Evolutionary conservation across 2,797 vertebrate species (phyloP), one percentile per base, ranked within the genome.

Genomic region (Falco berigora): DNA sequence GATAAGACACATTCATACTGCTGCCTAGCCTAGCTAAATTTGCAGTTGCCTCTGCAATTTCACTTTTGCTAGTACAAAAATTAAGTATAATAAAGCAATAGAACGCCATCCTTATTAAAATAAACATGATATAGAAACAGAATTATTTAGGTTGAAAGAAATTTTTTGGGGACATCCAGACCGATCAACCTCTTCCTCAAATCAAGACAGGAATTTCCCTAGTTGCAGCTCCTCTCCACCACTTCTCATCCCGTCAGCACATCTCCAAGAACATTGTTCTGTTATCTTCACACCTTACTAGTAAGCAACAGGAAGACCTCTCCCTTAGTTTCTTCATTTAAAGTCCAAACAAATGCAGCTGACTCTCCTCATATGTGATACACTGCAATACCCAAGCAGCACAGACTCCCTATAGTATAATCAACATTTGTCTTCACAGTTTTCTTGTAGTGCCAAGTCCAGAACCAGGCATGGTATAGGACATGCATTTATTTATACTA

Each of bases 401-500:
- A 2, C 8, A 8, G 24, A 62, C 47, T 81, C 40, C 22, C 30
- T 49, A 16, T 6, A 27, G 14, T n/a, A 49, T 42, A 69, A 38
- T 27, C 40, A 58, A 64, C 52, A 24, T 32, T 62, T 25, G 12
- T 32, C 50, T 69, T 72, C n/a, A n/a, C 1, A 2, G 25, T 42
- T 30, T 19, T 84, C 61, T 50, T 44, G n/a, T 17, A 87, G 49
- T 7, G 6, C 17, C 6, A 84, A 66, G 58, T 50, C 28, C 34
- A 52, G 47, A 88, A 55, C 36, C 1, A 1, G 38, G 28, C 38
- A 68, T 0, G 0, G 27, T 58, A 36, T 8, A 32, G 40, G 47
- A 56, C 34, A 44, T 18, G 12, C 20, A 36, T 67, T 77, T 76
- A 67, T 47, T 49, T 53, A 30, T 66, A 63, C 30, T 62, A 5